phyloP scores from a whole-genome alignment of 2,888 invertebrate species.

The Cactoblastis cactorum region DNA sequence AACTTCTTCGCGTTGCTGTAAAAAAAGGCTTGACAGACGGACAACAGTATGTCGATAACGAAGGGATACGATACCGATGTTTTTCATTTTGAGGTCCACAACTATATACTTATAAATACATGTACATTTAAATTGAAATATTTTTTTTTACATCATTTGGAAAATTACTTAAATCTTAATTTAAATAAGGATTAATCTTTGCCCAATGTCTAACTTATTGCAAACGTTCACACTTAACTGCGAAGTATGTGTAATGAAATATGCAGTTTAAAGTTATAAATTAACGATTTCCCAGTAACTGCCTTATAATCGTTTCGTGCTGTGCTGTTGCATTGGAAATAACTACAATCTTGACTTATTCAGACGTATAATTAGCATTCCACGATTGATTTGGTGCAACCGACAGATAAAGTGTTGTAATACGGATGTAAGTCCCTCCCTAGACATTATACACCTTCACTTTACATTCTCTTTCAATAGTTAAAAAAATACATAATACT shows the following conservation, averaged over 20 bases:
- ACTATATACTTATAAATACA: no score
- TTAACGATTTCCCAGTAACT: neutral
- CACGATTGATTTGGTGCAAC: slow-evolving; percentile 67
- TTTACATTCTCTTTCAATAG: neutral
- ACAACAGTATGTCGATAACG: no score
- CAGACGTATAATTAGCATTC: slow-evolving; percentile 53
- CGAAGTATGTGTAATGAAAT: slow-evolving; percentile 1
- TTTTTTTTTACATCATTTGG: no score
- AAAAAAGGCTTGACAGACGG: no score
- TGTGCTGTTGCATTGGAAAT: slow-evolving; percentile 16
- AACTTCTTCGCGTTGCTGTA: no score
- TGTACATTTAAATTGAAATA: no score
- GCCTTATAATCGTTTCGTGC: neutral
- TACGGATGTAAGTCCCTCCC: slow-evolving; percentile 43
- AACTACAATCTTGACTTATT: slow-evolving; percentile 40
- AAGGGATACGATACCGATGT: no score
- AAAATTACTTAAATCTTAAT: neutral
- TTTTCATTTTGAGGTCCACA: no score
- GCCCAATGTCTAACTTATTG: neutral
- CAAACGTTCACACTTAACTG: neutral
- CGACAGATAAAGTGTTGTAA: slow-evolving; percentile 39
- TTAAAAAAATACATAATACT: neutral
- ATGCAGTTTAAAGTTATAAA: slow-evolving; percentile 5
- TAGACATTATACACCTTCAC: slow-evolving; percentile 53
- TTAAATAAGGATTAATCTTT: neutral